Evolutionary conservation across 2,797 vertebrate species (phyloP), one percentile per base, ranked within the genome.

Genomic region (Alca torda): DNA sequence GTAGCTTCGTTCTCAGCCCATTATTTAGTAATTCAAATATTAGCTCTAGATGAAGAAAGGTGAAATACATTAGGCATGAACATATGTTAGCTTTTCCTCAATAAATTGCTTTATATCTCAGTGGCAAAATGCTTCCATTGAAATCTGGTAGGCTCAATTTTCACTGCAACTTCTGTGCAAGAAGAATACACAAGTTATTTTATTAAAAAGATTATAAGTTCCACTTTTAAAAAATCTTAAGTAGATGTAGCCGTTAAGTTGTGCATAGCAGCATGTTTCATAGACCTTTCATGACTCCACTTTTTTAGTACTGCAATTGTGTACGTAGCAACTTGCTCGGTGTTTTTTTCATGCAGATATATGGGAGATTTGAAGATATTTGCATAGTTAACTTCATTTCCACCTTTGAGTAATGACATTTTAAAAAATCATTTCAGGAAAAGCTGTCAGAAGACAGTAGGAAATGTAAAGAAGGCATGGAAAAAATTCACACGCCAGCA

Each of bases 391-490:
- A 73, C 84, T 92, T 89, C 26, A 70, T 81, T 84, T 92, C 35
- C 39, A 79, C 90, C 67, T 77, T 76, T 92, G 45, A 94, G 30
- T 97, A 93, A 95, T 93, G 89, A 69, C 89, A 89, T 93, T 94
- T 93, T 30, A 1, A 93, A 94, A 94, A 87, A 81, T 86, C 37
- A 4, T 95, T 96, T 53, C 97, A 99, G 99, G 99, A 99, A 90
- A 98, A 98, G 94, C 98, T 98, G 91, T 98, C 98, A 7, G 98
- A 99, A 97, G 98, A 99, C 93, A 98, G 97, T 94, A 98, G 96
- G 87, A 98, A 98, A 84, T 98, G 95, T 89, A 98, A 97, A 61
- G 97, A 97, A 59, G 91, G 92, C 77, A 94, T 96, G 53, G 98
- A 98, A 95, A 98, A 98, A 96, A 95, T 91, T 88, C 83, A 50